Base-by-base conservation (phyloP, 92 coral and sea anemone genomes). In the Epizoanthus ramosus region DNA sequence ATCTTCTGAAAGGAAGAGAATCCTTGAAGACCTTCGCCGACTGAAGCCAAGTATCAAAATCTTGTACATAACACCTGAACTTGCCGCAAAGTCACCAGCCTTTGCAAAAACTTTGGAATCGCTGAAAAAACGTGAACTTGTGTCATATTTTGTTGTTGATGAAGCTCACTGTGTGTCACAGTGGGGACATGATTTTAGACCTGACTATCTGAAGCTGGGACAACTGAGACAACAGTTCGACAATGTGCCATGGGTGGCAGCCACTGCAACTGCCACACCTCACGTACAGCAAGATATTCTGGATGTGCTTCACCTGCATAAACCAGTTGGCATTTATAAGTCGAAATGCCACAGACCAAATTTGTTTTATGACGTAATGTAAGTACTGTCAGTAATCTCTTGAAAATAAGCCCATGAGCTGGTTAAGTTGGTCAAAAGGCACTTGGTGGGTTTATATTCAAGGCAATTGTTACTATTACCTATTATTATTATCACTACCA, bases 111-210 rank as follows among this genome's bases (percentile, higher is more conserved):
- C 89, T 16, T 77, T 94, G 73, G 85, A 71, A 18, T 86, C 95
- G 13, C 75, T 96, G 83, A 59, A 88, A 53, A 89, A 83, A 57
- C 85, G 94, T 60, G 67, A 94, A 73, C 88, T 92, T 57, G 73
- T 96, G 71, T 89, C 98, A 2, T 88, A 65, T 41, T 92, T 96
- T 90, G 92, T 92, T 66, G 94, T 96, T 47, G 99, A 96, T 56
- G 99, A 96, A 59, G 99, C 98, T 2, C 99, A 96, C 68, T 96
- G 99, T 83, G 99, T 96, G 8, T 94, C 98, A 8, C 94, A 94
- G 70, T 96, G 99, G 99, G 99, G 99, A 13, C 99, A 96, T 80
- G 99, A 96, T 47, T 96, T 96, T 84, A 76, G 99, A 45, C 96
- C 98, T 28, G 99, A 94, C 65, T 96, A 92, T 80, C 71, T 89